Conservation (phyloP, 2,888 invertebrate species). For the Andrena fulva region DNA sequence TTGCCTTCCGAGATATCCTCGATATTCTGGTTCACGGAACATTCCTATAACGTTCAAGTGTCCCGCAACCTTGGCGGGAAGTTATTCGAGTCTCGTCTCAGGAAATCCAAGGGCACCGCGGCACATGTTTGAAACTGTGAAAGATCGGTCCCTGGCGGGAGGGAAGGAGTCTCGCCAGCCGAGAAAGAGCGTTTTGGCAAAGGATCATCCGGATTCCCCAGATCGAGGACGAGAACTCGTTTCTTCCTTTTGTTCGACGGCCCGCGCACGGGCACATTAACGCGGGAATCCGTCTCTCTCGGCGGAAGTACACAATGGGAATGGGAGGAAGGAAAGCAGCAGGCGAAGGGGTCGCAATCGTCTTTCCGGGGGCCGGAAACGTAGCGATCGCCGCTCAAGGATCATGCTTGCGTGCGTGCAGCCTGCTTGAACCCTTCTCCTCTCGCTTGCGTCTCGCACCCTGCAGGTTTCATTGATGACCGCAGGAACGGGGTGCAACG, state of each 20-base stretch:
- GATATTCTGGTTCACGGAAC: constrained; percentile 22
- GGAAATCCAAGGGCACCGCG: constrained; percentile 25
- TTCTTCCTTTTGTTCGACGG: constrained; percentile 44
- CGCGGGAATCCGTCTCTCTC: constrained; percentile 52
- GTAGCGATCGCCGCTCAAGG: constrained; percentile 62
- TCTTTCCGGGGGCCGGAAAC: constrained; percentile 70
- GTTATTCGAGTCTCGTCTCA: constrained; percentile 11
- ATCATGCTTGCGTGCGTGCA: constrained; percentile 30
- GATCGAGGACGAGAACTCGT: constrained; percentile 51
- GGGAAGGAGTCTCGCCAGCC: constrained; percentile 4
- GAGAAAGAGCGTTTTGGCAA: constrained; percentile 32
- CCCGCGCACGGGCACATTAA: background rate
- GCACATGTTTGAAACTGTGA: constrained; percentile 24
- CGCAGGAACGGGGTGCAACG: constrained; percentile 34
- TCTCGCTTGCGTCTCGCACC: constrained; percentile 5
- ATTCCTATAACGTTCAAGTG: background rate
- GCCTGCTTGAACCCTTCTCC: constrained; percentile 1
- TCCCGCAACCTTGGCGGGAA: background rate
- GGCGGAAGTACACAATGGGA: constrained; percentile 64
- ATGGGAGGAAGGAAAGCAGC: constrained; percentile 53
- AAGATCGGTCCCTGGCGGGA: constrained; percentile 2
- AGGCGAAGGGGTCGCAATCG: constrained; percentile 51
- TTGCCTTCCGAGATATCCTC: no score
- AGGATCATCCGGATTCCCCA: constrained; percentile 58
- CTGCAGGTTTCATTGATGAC: constrained; percentile 40